Conservation (phyloP, 2,113 vertebrate species). For the Engraulis encrasicolus region DNA sequence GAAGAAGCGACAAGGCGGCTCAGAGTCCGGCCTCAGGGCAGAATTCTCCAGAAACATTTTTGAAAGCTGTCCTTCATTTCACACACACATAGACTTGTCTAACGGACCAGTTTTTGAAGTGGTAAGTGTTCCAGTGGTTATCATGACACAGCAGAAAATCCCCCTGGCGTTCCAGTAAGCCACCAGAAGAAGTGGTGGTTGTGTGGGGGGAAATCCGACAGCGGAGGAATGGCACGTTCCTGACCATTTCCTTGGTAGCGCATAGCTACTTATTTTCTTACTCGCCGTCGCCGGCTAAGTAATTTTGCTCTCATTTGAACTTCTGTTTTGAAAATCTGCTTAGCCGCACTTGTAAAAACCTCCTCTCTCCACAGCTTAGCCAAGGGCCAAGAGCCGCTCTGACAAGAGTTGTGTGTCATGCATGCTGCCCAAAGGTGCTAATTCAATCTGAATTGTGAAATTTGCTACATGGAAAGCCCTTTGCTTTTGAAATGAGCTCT, state of each 20-base stretch:
- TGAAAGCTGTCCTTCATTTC: slow-evolving; percentile 3
- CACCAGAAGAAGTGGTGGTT: background rate
- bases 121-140: slow-evolving; percentile 9
- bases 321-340: slow-evolving; percentile 15
- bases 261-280: background rate
- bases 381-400: background rate
- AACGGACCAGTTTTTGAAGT: slow-evolving; percentile 25
- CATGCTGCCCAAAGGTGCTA: background rate
- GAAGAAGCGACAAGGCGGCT: background rate
- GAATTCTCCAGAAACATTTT: background rate
- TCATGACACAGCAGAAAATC: slow-evolving; percentile 28
- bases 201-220: slow-evolving; percentile 21
- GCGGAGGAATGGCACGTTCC: background rate
- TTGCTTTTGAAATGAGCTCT: background rate
- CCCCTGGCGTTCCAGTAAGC: slow-evolving; percentile 4
- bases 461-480: background rate
- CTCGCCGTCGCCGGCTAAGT: background rate
- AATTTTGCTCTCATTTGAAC: background rate
- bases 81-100: slow-evolving; percentile 65
- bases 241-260: background rate
- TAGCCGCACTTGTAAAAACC: slow-evolving; percentile 13
- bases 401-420: background rate
- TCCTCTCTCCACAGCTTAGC: slow-evolving; percentile 8
- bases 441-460: slow-evolving; percentile 17
- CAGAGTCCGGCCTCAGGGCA: background rate